Percentiles rank a stretch among this genome's conserved stretches.
Conservation (phyloP, 2,113 vertebrate species). For the Phoxinus phoxinus region DNA sequence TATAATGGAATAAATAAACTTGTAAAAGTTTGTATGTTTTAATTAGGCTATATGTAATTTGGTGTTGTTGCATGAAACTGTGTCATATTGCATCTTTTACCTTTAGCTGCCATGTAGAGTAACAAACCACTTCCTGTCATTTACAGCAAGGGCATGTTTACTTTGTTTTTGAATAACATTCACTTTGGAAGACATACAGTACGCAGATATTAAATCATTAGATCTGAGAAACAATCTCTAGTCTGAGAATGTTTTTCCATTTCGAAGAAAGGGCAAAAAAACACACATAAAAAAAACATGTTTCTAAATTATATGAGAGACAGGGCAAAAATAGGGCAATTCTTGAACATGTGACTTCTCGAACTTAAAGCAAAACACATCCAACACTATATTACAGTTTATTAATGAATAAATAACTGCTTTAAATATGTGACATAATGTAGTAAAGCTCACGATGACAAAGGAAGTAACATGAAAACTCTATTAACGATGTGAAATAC, state of each 20-base stretch:
- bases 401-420: not conserved
- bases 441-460: too few species aligned
- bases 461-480: too few species aligned
- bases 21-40: not conserved
- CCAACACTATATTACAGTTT: not conserved
- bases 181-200: not conserved
- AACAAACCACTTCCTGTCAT: constrained; percentile 9
- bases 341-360: not conserved
- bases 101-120: not conserved
- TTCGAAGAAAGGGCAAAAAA: not conserved
- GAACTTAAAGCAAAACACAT: not conserved
- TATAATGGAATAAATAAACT: not conserved
- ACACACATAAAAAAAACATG: too few species aligned
- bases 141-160: not conserved
- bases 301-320: not conserved
- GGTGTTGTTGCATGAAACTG: not conserved
- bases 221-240: not conserved
- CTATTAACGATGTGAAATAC: too few species aligned
- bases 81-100: not conserved
- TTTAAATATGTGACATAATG: not conserved
- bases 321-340: not conserved
- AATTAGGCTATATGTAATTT: not conserved
- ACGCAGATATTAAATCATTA: not conserved
- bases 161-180: not conserved
- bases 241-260: too few species aligned